Percentiles rank a stretch among this genome's conserved stretches.
Conservation (phyloP, 2,113 vertebrate species). For the Crotophaga sulcirostris region DNA sequence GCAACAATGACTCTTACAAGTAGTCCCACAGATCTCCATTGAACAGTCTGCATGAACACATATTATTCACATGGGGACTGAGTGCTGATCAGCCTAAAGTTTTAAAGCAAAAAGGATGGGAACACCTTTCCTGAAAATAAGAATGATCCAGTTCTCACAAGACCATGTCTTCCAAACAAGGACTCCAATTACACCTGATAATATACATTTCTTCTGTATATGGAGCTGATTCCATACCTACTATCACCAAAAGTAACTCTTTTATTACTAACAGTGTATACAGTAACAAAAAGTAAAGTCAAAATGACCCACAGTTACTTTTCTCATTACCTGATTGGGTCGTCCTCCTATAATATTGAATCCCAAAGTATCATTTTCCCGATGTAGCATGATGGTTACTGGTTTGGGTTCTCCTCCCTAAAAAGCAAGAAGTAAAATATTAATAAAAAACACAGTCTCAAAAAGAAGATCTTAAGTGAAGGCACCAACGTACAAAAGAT, state of each 20-base stretch:
- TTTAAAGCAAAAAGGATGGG: not conserved
- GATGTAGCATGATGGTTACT: slow-evolving; percentile 70
- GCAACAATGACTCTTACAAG: not conserved
- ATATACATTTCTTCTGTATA: not conserved
- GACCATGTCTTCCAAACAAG: not conserved
- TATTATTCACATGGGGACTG: not conserved
- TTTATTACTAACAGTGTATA: not conserved
- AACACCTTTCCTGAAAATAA: not conserved
- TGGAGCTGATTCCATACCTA: not conserved
- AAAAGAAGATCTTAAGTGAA: not conserved
- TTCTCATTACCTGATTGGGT: slow-evolving; percentile 69
- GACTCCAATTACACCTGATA: not conserved
- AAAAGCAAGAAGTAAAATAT: slow-evolving; percentile 3
- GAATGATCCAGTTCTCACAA: not conserved
- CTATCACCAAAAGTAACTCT: not conserved
- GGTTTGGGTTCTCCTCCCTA: slow-evolving; percentile 68
- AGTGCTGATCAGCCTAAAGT: not conserved
- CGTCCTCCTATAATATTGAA: slow-evolving; percentile 81
- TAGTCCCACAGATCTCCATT: not conserved
- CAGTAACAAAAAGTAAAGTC: not conserved
- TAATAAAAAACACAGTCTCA: not conserved
- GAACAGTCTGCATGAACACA: not conserved
- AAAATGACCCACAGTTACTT: not conserved
- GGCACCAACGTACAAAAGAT: not conserved
- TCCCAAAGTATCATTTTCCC: slow-evolving; percentile 78